phyloP scores from a whole-genome alignment of 2,113 vertebrate species.

The Phyllostomus hastatus region DNA sequence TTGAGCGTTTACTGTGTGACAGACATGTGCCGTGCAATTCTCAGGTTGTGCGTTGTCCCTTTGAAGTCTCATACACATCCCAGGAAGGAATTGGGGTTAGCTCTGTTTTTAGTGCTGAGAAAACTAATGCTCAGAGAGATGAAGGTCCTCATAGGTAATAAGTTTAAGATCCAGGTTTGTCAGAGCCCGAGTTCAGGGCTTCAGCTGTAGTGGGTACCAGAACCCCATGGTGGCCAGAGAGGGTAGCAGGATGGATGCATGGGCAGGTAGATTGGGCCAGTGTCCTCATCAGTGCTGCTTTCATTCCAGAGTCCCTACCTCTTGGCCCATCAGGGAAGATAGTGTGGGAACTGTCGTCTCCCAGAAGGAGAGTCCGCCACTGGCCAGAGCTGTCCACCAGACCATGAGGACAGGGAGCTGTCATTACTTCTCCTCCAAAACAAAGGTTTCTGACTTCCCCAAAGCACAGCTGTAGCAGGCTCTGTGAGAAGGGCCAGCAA shows the following conservation, averaged over 20 bases:
- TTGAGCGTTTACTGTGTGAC: not conserved
- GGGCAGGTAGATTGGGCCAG: not conserved
- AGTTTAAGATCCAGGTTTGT: not conserved
- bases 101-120: not conserved
- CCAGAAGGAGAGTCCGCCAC: not conserved
- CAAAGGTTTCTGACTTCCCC: not conserved
- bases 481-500: not conserved
- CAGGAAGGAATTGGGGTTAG: not conserved
- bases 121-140: not conserved
- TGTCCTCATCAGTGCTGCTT: not conserved
- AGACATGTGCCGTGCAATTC: not conserved
- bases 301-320: not conserved
- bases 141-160: not conserved
- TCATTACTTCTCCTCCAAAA: not conserved
- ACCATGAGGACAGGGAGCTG: not conserved
- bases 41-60: not conserved
- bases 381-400: not conserved
- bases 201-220: not conserved
- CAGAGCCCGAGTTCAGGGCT: not conserved
- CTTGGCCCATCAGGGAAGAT: not conserved
- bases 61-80: not conserved
- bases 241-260: not conserved
- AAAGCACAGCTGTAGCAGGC: accelerated
- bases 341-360: not conserved
- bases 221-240: not conserved